Evolutionary conservation across 2,113 vertebrate species (phyloP).

Genomic region (Axis porcinus): DNA sequence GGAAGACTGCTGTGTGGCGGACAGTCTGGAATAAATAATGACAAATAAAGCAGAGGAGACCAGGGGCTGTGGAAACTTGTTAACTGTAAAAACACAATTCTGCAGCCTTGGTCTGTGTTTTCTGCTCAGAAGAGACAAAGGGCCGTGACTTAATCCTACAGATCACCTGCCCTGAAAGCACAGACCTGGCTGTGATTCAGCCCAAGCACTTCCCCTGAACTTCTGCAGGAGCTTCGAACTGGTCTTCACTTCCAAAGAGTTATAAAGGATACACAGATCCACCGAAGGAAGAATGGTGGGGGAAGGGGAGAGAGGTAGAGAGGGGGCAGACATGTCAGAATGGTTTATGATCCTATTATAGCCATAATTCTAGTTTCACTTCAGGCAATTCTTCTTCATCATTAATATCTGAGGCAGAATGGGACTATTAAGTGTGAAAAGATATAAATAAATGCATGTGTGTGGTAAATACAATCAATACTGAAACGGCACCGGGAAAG

Average conservation of each 20-base stretch:
- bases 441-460: not conserved
- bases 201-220: not conserved
- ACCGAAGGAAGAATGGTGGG: not conserved
- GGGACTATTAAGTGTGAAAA: not conserved
- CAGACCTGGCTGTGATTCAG: not conserved
- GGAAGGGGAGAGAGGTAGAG: rapidly evolving
- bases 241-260: slow-evolving; percentile 4
- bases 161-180: not conserved
- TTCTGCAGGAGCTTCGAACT: not conserved
- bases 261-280: not conserved
- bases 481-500: not conserved
- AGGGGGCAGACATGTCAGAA: not conserved
- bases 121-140: not conserved
- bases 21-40: not conserved
- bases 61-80: not conserved
- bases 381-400: not conserved
- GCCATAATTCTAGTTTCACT: not conserved
- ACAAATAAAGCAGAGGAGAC: not conserved
- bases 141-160: not conserved
- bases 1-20: not conserved
- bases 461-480: not conserved
- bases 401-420: not conserved
- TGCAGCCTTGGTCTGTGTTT: not conserved
- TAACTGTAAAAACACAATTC: not conserved
- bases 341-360: not conserved